Evolutionary conservation across 2,888 invertebrate species (phyloP), one percentile per base, ranked within the genome.

Genomic region (Lycocerus yunnanus): DNA sequence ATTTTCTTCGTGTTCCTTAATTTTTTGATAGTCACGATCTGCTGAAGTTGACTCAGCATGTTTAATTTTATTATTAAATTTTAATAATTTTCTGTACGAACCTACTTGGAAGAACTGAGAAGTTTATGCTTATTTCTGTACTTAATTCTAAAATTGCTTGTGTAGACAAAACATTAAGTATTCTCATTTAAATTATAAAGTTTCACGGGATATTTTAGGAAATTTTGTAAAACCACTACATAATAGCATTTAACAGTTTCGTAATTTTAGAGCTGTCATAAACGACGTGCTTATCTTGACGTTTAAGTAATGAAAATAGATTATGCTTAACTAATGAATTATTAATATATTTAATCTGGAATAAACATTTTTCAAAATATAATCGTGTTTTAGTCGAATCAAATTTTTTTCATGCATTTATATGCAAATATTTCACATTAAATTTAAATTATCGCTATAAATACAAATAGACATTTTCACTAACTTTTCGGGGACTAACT

Each of bases 401-500:
- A 15, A 18, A 18, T 13, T 63, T 15, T 15, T 60, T 60, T 60
- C n/a, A 0, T 15, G 13, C n/a, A n/a, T 16, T 2, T 16, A 16
- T 15, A 16, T 61, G 15, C 15, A 61, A 61, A 61, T 13, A 61
- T 6, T 8, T 1, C 11, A 1, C 3, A 18, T 60, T 60, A 63
- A 18, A 18, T 63, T 63, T n/a, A 18, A 63, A 63, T 63, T 18
- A 63, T 20, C 16, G 6, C 61, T n/a, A 18, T 63, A 63, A 73
- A 27, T 16, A 72, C 69, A 69, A 69, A 72, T 58, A 58, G 63
- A 15, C 68, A 15, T 72, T 60, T 58, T 15, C 58, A 20, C 63
- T 18, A 73, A 73, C 69, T 63, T 69, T 67, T 63, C 16, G 20
- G 73, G 60, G 73, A 73, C 69, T n/a, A n/a, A n/a, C 27, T 69